Evolutionary conservation across 2,888 invertebrate genomes (phyloP), one percentile per base, ranked within the genome.

Genomic region (Melanotus villosus): DNA sequence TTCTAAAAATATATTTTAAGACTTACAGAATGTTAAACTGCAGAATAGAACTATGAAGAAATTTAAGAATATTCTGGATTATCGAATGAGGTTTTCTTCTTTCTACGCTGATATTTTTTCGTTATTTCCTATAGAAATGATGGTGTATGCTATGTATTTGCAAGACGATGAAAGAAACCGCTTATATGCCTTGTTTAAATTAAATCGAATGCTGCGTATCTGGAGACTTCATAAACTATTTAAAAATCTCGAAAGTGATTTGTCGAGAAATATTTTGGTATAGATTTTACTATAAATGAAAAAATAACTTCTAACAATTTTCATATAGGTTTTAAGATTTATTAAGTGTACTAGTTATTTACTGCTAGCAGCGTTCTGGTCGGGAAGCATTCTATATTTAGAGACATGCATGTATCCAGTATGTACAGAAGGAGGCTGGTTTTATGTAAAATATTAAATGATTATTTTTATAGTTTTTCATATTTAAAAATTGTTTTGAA

Each of bases 91-190:
- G 0, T 79, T 82, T 0, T 23, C 83, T 6, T 86, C 86, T 0
- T 87, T 87, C 75, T 87, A 87, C 72, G 43, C 87, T 14, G 87
- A 87, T 59, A 77, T 87, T 7, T 57, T 87, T 50, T 85, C 87
- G 0, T 82, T 87, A 30, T 87, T 86, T 38, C 87, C 87, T 0
- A 78, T 85, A 6, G 80, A 54, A 84, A 18, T 58, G 5, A 36
- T 63, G 26, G 30, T 26, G 2, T 86, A 64, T 85, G 86, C 74
- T 81, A 23, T 60, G 19, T 9, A 1, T 23, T 7, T 41, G 1
- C 16, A 26, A 9, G 18, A 36, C 0, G 43, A 58, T 19, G 6
- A 38, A 3, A 5, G 26, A 0, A 52, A 65, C 1, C 57, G 21
- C 9, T 14, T 59, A n/a, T 38, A 45, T 34, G 58, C 58, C 34